Evolutionary conservation across 2,797 vertebrate genomes (phyloP), one percentile per base, ranked within the genome.

Genomic region (Salmo trutta): DNA sequence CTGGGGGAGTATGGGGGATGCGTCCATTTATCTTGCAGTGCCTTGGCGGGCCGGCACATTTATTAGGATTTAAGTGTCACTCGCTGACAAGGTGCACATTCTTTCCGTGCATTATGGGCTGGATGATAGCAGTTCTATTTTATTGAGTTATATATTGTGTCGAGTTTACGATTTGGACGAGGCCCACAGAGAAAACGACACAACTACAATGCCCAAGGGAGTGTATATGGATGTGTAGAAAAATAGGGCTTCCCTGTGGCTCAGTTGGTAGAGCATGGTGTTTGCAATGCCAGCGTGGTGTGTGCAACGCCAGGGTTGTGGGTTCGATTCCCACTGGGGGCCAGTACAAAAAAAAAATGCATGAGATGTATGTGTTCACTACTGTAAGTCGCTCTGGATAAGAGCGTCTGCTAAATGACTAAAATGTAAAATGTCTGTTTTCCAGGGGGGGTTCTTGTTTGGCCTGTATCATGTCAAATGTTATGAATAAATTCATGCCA

Each of bases 51-150:
- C 17, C 21, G 71, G 29, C 19, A 86, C 90, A 95, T 94, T 95
- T 94, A 94, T 91, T 87, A 82, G 85, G 87, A 88, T 89, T 85
- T 86, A 73, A 71, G 85, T 91, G 91, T 93, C 93, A 92, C 85
- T 87, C 81, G 15, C 73, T 93, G 92, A 94, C 91, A 90, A 89
- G 90, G 84, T 83, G 84, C 89, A 86, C 91, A 92, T 94, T 93
- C 91, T 93, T 89, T 89, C 83, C 47, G 53, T 82, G 84, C 87
- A 83, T 93, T 93, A 91, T 86, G 75, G 82, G 80, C 76, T 64
- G 53, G 81, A 88, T 89, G 89, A 93, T 88, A 84, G 90, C 59
- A 71, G 81, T 86, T 80, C 71, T 86, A 82, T 88, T 89, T 88
- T 87, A 86, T 86, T 88, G 90, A 91, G 83, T 85, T 86, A 84